A percentile compares a stretch with the other conserved stretches of the same genome.
Conservation (phyloP, 2,113 vertebrate genomes). For the Emydocephalus ijimae region DNA sequence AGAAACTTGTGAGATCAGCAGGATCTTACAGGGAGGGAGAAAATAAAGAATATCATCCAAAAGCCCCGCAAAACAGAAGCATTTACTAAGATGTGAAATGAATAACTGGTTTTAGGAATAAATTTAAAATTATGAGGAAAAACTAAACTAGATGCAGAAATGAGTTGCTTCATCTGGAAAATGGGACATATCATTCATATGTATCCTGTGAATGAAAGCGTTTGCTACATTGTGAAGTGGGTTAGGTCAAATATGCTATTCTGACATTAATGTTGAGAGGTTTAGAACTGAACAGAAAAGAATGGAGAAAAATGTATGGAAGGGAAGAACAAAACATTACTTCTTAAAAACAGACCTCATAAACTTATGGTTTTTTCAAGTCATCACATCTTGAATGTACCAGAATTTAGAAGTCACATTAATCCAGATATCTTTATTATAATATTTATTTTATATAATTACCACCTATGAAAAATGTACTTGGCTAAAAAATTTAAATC, state of each 20-base stretch:
- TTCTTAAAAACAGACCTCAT: conserved; percentile 44
- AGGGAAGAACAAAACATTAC: conserved; percentile 65
- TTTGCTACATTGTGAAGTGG: conserved; percentile 71
- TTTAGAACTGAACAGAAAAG: conserved; percentile 63
- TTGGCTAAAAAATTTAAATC: background rate
- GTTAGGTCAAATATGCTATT: conserved; percentile 66
- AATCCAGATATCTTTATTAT: background rate
- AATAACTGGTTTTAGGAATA: conserved; percentile 69
- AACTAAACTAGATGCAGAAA: conserved; percentile 72
- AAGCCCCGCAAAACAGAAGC: conserved; percentile 68
- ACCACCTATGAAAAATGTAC: background rate
- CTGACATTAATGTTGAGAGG: conserved; percentile 60
- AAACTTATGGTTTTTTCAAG: conserved; percentile 39
- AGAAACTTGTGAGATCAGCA: conserved; percentile 31
- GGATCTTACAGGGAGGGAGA: conserved; percentile 45
- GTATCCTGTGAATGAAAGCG: conserved; percentile 67
- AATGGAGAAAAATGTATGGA: conserved; percentile 68
- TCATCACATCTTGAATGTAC: conserved; percentile 37
- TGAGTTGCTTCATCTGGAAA: conserved; percentile 69
- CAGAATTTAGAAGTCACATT: conserved; percentile 36
- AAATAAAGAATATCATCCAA: conserved; percentile 74
- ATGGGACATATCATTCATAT: conserved; percentile 67
- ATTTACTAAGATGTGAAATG: conserved; percentile 70
- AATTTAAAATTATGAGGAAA: conserved; percentile 67
- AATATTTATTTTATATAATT: background rate